Evolutionary conservation across 2,888 invertebrate genomes (phyloP).

Genomic region (Nomada fabriciana): DNA sequence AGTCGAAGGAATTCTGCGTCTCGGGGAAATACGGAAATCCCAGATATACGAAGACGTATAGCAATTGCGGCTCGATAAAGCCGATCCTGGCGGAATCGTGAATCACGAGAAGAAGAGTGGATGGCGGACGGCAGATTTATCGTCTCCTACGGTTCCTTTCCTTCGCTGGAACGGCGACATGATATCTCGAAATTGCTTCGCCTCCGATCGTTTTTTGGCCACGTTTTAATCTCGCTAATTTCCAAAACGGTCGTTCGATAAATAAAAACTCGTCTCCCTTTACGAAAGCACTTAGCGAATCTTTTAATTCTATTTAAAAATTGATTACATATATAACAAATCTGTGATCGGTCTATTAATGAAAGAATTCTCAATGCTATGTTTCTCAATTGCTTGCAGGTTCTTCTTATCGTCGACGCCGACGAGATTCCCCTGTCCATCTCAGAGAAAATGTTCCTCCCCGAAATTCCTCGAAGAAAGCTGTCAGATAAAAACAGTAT

Average conservation of each 20-base stretch:
- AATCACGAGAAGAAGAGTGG: conserved; percentile 30
- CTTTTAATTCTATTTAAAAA: too few species aligned
- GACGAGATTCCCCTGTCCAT: neutral
- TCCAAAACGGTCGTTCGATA: too few species aligned
- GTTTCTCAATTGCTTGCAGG: too few species aligned
- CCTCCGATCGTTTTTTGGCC: neutral
- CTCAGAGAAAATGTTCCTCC: too few species aligned
- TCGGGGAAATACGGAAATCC: neutral
- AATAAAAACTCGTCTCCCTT: too few species aligned
- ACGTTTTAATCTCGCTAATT: neutral
- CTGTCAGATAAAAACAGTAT: neutral
- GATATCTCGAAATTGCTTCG: conserved; percentile 74
- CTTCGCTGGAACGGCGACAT: conserved; percentile 60
- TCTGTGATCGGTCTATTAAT: too few species aligned
- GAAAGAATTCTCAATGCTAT: too few species aligned
- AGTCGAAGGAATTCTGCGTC: neutral
- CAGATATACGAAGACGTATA: conserved; percentile 66
- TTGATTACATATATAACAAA: too few species aligned
- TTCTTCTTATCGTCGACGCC: neutral
- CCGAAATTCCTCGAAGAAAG: neutral
- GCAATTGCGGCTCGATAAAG: conserved; percentile 65
- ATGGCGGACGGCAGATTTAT: conserved; percentile 65
- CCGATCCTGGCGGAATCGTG: conserved; percentile 30
- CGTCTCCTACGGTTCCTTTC: conserved; percentile 60
- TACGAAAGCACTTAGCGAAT: too few species aligned